Percentiles rank a stretch among this genome's conserved stretches.
Evolutionary conservation across 2,113 vertebrate genomes (phyloP).

Genomic region (Tympanuchus pallidicinctus): DNA sequence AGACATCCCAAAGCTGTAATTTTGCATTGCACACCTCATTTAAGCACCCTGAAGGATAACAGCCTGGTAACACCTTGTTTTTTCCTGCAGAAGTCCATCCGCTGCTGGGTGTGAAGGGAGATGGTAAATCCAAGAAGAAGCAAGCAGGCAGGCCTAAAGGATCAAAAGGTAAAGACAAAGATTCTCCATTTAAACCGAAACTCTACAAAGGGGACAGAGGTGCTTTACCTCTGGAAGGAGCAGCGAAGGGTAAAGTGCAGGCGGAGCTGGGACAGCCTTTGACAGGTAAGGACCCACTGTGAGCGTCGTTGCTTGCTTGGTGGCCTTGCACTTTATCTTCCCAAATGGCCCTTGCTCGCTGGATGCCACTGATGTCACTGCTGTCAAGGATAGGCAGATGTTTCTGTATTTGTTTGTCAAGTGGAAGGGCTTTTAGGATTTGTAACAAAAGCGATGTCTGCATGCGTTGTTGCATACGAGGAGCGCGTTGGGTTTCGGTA

Average conservation of each 20-base stretch:
- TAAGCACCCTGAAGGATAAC: neutral
- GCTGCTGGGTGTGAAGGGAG: slow-evolving; percentile 96
- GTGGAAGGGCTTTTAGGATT: neutral
- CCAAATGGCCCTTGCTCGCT: neutral
- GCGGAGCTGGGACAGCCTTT: slow-evolving; percentile 91
- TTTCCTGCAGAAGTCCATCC: slow-evolving; percentile 92
- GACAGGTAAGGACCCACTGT: slow-evolving; percentile 89
- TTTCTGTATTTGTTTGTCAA: neutral
- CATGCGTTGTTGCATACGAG: too few relatives aligned
- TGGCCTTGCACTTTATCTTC: slow-evolving; percentile 63
- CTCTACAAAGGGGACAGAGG: slow-evolving; percentile 95
- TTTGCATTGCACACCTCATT: neutral
- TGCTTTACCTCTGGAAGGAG: slow-evolving; percentile 90
- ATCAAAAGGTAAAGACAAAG: slow-evolving; percentile 99
- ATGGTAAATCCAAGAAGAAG: slow-evolving; percentile 99
- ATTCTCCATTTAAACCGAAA: slow-evolving; percentile 98
- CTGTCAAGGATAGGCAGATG: slow-evolving; percentile 54
- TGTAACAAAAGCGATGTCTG: neutral
- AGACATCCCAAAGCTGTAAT: neutral
- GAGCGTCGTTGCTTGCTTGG: slow-evolving; percentile 77
- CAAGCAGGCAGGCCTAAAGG: slow-evolving; percentile 97
- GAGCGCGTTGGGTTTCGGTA: neutral
- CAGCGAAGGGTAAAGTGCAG: slow-evolving; percentile 92
- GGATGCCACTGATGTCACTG: slow-evolving; percentile 41
- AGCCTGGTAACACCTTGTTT: neutral